These are phyloP conservation scores for Cistogaster globosa DNA, from an alignment of 2,888 invertebrate species.

Conservation along the genomic window DNA sequence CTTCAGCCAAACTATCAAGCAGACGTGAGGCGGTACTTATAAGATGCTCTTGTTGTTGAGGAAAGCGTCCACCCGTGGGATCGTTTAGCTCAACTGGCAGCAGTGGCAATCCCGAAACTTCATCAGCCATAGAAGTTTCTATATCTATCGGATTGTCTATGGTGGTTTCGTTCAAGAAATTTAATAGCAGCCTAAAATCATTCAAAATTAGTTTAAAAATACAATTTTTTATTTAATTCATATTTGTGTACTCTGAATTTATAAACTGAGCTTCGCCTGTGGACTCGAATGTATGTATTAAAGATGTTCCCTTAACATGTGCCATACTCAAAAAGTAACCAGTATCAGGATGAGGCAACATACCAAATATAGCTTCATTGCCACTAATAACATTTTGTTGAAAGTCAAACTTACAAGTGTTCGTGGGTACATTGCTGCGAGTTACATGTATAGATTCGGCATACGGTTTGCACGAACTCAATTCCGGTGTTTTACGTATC, in stretches of 20 bases:
- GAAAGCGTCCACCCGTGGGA: slow-evolving; percentile 82
- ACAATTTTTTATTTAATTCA: not conserved
- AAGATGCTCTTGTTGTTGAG: slow-evolving; percentile 80
- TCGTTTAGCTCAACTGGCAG: slow-evolving; percentile 79
- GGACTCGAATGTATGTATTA: slow-evolving; percentile 83
- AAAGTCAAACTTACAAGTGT: slow-evolving; percentile 82
- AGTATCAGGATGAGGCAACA: slow-evolving; percentile 80
- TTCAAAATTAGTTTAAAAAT: not conserved
- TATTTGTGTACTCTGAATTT: slow-evolving; percentile 79
- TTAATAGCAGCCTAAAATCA: slow-evolving; percentile 77
- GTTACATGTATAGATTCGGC: slow-evolving; percentile 82
- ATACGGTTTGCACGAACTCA: slow-evolving; percentile 81
- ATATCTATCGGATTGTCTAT: slow-evolving; percentile 82
- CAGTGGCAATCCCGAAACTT: slow-evolving; percentile 78
- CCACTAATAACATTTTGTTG: slow-evolving; percentile 83
- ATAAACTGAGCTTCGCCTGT: slow-evolving; percentile 83
- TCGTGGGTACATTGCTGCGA: slow-evolving; percentile 82
- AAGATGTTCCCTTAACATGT: slow-evolving; percentile 82
- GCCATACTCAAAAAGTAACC: slow-evolving; percentile 81
- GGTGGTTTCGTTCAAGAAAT: slow-evolving; percentile 80
- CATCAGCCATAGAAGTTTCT: slow-evolving; percentile 81
- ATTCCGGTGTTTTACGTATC: slow-evolving; percentile 82
- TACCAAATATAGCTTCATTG: slow-evolving; percentile 81
- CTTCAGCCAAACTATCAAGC: slow-evolving; percentile 81
- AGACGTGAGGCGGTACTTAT: slow-evolving; percentile 78